Evolutionary conservation across 2,888 invertebrate species (phyloP), one percentile per base, ranked within the genome.

Genomic region (Caenorhabditis sinica): DNA sequence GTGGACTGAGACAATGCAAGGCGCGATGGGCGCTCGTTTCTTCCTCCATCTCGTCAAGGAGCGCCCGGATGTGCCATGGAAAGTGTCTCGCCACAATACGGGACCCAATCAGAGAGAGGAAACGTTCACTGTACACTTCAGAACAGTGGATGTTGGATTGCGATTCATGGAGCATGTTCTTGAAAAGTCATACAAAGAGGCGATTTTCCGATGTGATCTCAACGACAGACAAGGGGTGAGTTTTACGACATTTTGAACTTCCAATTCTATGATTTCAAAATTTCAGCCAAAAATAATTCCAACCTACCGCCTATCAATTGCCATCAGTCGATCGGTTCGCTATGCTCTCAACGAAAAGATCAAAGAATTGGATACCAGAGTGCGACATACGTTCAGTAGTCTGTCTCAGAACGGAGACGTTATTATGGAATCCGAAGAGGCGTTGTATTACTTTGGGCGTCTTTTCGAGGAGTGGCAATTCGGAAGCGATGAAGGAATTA

Each of bases 21-120:
- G 75, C 20, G 53, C 3, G 2, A 5, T 43, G 3, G 75, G 74
- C 0, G 63, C 74, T 17, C 17, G 56, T 20, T n/a, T n/a, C 56
- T 66, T 65, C 15, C 8, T 56, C 28, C 13, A 13, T 0, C 13
- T 43, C 13, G 65, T 75, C n/a, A 43, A 43, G 20, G 43, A 49
- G 11, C 33, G 77, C 15, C n/a, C 23, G 15, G 77, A 77, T 28
- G 51, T 69, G 13, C 73, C 73, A 8, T 73, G 73, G 73, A 33
- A 5, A 23, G 36, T 73, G 6, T 11, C 4, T 0, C n/a, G 68
- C 0, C 23, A 20, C 0, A 36, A 53, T 6, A 11, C 0, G 17
- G 68, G 68, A 53, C 1, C 33, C 2, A n/a, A 15, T 2, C n/a
- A 25, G 9, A 0, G 30, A 0, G 25, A 56, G 9, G 69, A 79